Evolutionary conservation across 2,113 vertebrate species (phyloP), one percentile per base, ranked within the genome.

Genomic region (Hoplias malabaricus): DNA sequence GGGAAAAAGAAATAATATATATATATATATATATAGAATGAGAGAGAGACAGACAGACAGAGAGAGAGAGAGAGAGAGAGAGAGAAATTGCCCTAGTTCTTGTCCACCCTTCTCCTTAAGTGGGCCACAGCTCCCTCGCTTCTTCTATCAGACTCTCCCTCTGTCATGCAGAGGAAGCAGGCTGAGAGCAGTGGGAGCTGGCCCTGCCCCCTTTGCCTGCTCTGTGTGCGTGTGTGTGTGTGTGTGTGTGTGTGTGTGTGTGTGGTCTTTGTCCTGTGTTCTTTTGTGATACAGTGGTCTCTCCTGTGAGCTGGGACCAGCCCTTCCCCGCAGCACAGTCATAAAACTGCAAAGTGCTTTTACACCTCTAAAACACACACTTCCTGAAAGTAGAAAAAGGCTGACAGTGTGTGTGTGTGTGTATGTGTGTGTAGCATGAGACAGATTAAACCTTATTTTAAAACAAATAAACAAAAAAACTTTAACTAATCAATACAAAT

Each of bases 191-290:
- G 80, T 74, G 43, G 56, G 70, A 73, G 62, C 53, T 69, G 57
- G 73, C 80, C 80, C 69, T 65, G 73, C 77, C 74, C 83, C 77
- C 83, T 67, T n/a, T 69, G 54, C 56, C 65, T 29, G 16, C 59
- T 71, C 50, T 34, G 14, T 42, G 36, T 71, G 73, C 5, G 75
- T 74, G 79, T 67, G 56, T 46, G 67, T n/a, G 62, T 83, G 56
- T 80, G 74, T 80, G 79, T 75, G 72, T 69, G 12, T 73, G 61
- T 67, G 63, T 67, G 62, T 25, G 63, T 75, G 46, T 74, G 71
- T 56, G 62, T 69, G 73, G 43, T 73, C 78, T 83, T 80, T 80
- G 82, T 83, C 78, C 78, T 74, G 69, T 54, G 74, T 67, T 81
- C 69, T 59, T 80, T 83, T 83, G 74, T 83, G 63, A 74, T 73